Base-by-base conservation (phyloP, 2,797 vertebrate species). In the Hylomyscus alleni region DNA sequence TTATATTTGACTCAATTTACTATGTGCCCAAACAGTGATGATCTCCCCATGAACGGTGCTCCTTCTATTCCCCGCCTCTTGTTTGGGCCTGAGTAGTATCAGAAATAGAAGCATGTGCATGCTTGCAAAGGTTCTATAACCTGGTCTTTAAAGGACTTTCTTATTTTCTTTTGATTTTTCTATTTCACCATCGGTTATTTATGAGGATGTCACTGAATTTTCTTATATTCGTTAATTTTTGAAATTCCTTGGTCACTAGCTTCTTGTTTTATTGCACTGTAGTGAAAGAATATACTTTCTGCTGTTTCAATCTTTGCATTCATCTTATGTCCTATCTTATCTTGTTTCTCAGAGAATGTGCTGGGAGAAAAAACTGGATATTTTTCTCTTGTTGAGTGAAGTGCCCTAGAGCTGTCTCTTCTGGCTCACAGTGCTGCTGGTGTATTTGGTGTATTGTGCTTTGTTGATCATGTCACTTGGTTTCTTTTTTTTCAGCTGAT, bases 401-500 rank as follows among this genome's bases (percentile, higher is more conserved):
- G 4, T 91, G 10, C 69, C 54, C 34, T 76, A 1, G 88, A 40
- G 22, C 11, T 5, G 1, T 20, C 44, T 60, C 0, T 85, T 76
- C 24, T 81, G 69, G 20, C 58, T 90, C 83, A 50, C 0, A 24
- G n/a, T 56, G 26, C 52, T 73, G 54, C n/a, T 62, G 56, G n/a
- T 47, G 2, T 56, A 40, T 37, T 40, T 56, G 50, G 15, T 29
- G n/a, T 24, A 62, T 15, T 65, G 58, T 62, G 56, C 15, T 44
- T 89, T 78, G 40, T 40, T 72, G 54, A 73, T 54, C 3, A 88
- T 34, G 3, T 22, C 12, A 4, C 92, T 95, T 95, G 69, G 82
- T 0, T 94, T 90, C 4, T 97, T 8, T 2, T 96, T 96, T 91
- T 98, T 97, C 98, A 99, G 99, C 98, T 98, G 99, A 99, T 76